Evolutionary conservation across 2,113 vertebrate species (phyloP), one percentile per base, ranked within the genome.

Genomic region (Pseudolaguvia tuberculata): DNA sequence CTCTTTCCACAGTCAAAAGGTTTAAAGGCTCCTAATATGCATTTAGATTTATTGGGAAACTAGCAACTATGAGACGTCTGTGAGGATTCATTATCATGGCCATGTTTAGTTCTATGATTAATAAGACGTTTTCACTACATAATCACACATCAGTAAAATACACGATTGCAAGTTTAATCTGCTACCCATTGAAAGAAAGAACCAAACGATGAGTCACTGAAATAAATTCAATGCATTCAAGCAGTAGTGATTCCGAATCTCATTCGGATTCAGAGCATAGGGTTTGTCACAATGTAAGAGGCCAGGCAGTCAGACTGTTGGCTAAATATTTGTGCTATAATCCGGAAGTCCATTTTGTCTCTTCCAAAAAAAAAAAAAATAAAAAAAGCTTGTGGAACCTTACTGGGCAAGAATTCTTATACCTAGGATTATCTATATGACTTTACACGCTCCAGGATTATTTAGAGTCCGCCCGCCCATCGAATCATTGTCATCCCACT

Each of bases 51-150:
- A 52, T 84, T 87, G 85, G 74, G 87, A 82, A 89, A 29, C 2
- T 84, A 78, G 83, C 80, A 87, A 85, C 89, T 86, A 87, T 87
- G 89, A 87, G 84, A 91, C 86, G 82, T 82, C 82, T 77, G 80
- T 77, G 74, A 63, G 78, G 86, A 83, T 35, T 83, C 63, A 27
- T 56, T 27, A 17, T 5, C 51, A 35, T 23, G 45, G 45, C 45
- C 35, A 21, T 29, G 23, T 39, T 58, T 58, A 68, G 42, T 17
- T 59, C 10, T 50, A 13, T 59, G 73, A 67, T 57, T 67, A 76
- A 51, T 76, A 57, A 58, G 27, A 48, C 48, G 53, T 27, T 14
- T 21, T 57, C 39, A n/a, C 53, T 17, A 18, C 25, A 35, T 23
- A n/a, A 57, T 48, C 13, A 14, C 23, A n/a, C 25, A 27, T 31